phyloP scores from a whole-genome alignment of 2,113 vertebrate species.

The Grus americana region DNA sequence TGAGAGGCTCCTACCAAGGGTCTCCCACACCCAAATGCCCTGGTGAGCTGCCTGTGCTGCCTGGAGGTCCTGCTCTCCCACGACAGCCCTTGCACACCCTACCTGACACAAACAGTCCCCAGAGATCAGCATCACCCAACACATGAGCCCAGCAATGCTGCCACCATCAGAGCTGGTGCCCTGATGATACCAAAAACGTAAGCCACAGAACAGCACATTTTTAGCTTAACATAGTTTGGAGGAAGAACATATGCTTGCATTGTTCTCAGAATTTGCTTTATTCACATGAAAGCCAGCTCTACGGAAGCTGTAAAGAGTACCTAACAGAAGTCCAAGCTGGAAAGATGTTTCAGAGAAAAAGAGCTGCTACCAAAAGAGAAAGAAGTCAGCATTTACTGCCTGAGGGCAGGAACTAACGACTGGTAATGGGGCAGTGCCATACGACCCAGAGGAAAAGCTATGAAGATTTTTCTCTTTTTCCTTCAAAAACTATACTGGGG shows the following conservation, averaged over 20 bases:
- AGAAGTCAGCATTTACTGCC: background rate
- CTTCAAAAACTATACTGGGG: background rate
- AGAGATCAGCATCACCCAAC: background rate
- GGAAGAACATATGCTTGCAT: background rate
- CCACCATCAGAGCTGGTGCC: background rate
- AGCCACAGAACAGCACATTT: background rate
- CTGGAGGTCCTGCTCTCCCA: background rate
- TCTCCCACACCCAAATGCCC: accelerated
- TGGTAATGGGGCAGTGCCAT: background rate
- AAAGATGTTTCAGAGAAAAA: background rate
- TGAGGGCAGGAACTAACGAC: background rate
- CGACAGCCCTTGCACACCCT: background rate
- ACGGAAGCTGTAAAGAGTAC: background rate
- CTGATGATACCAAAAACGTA: background rate
- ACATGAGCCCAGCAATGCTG: background rate
- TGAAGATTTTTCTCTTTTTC: background rate
- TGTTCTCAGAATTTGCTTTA: background rate
- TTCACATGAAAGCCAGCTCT: background rate
- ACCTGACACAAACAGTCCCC: accelerated
- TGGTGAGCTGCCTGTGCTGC: background rate
- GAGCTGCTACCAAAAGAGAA: background rate
- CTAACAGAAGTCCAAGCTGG: background rate
- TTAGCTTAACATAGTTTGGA: background rate
- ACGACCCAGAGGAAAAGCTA: background rate
- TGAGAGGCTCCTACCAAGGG: background rate